A percentile compares a stretch with the other conserved stretches of the same genome.
These are phyloP conservation scores for Flexamia atlantica DNA, from an alignment of 2,888 invertebrate genomes.

Conservation along the genomic window DNA sequence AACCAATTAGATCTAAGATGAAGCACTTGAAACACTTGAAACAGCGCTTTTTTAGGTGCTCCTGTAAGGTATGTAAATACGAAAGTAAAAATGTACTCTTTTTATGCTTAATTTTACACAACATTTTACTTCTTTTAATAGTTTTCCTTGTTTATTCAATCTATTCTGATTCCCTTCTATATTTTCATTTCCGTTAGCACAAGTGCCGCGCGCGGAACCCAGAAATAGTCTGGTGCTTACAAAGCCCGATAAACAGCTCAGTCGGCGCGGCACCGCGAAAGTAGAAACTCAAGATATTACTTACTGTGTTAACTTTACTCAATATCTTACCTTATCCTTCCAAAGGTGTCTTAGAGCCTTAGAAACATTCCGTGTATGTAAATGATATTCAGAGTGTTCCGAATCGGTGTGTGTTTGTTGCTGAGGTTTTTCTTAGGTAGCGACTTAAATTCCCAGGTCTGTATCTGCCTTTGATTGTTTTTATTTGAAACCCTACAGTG, in stretches of 20 bases:
- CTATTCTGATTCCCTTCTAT: not conserved
- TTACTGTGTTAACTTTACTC: not conserved
- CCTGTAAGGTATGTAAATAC: no score
- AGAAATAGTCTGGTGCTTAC: constrained; percentile 25
- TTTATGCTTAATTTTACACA: no score
- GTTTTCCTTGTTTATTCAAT: no score
- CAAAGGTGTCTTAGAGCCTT: not conserved
- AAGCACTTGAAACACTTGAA: no score
- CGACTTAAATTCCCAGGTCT: not conserved
- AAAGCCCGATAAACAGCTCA: constrained; percentile 3
- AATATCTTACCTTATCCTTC: not conserved
- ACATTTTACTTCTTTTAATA: no score
- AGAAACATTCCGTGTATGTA: not conserved
- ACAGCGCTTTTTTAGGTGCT: no score
- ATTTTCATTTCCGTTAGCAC: not conserved
- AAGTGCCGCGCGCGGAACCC: not conserved
- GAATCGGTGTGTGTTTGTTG: constrained; percentile 3
- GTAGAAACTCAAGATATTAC: not conserved
- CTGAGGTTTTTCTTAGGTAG: constrained; percentile 8
- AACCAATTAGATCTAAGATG: no score
- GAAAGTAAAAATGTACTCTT: no score
- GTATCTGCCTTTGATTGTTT: not conserved
- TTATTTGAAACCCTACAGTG: not conserved
- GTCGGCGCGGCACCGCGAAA: not conserved
- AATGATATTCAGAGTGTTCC: constrained; percentile 17